Conservation (phyloP, 2,113 vertebrate genomes). For the Pica pica region DNA sequence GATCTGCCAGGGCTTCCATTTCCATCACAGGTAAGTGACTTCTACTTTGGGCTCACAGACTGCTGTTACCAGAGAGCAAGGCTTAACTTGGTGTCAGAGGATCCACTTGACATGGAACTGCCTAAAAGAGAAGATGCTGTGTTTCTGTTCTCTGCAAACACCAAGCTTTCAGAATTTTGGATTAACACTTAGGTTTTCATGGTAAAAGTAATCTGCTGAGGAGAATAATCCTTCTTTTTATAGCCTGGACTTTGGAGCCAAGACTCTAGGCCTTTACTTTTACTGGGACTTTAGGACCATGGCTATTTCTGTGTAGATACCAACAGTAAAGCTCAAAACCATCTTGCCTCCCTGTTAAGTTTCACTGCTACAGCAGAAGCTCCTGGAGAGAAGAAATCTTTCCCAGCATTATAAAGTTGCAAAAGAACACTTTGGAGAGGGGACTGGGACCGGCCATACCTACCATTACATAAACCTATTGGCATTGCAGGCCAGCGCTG, state of each 20-base stretch:
- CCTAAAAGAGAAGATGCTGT: neutral
- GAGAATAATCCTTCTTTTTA: neutral
- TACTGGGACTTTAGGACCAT: neutral
- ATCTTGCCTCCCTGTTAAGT: neutral
- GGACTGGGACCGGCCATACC: neutral
- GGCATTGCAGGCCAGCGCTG: neutral
- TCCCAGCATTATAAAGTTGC: neutral
- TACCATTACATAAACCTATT: neutral
- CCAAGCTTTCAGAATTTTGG: neutral
- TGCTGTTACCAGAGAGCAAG: neutral
- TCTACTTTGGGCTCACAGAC: neutral
- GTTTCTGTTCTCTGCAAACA: neutral
- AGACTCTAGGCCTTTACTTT: neutral
- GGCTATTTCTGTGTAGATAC: neutral
- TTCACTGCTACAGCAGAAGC: neutral
- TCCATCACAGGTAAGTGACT: constrained; percentile 33
- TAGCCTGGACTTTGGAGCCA: neutral
- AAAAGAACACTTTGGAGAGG: neutral
- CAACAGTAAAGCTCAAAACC: neutral
- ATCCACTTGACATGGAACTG: neutral
- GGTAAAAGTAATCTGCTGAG: neutral
- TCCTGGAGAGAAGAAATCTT: neutral
- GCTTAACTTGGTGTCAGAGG: neutral
- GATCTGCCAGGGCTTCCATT: constrained; percentile 56
- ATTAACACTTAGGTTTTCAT: neutral